Base-by-base conservation (phyloP, 2,113 vertebrate genomes). In the Ardeotis arabs region DNA sequence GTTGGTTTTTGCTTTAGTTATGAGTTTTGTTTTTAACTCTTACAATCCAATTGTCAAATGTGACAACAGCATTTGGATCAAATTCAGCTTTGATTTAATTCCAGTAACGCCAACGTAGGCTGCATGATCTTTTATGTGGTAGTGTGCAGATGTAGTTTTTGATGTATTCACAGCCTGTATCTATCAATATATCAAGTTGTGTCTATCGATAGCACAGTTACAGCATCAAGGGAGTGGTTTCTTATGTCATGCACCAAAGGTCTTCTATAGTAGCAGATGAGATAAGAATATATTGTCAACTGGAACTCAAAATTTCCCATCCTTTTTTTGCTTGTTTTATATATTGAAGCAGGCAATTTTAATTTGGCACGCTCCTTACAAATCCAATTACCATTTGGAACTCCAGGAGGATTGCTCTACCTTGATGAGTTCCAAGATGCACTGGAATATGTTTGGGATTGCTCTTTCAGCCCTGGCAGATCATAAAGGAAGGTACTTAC, bases 361-460 rank as follows among this genome's bases (percentile, higher is more conserved):
- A 93, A 96, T 97, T 97, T 98, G 98, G 97, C 98, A 96, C 58
- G 22, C 60, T 70, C 75, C 0, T 0, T 69, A 44, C 66, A 84
- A 95, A 97, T 97, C 90, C 97, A 97, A 97, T 98, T 97, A 97
- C 80, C n/a, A 66, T 96, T 98, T 97, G 97, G 97, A 97, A 85
- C 87, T 80, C 52, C 35, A 69, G 60, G 59, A 47, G 49, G 62
- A 84, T 72, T 91, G 33, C 73, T 94, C 28, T 95, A 58, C 31
- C 27, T 94, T 88, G 93, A 93, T 95, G 84, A 95, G 79, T 75
- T 93, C 63, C 20, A 92, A 83, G 93, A 95, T 95, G 93, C 70
- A 59, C 81, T 95, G 89, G 85, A 94, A 86, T 84, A 24, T 72
- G 10, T 84, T 90, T 90, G 5, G 58, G 39, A 80, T 89, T 94